Evolutionary conservation across 2,113 vertebrate genomes (phyloP).

Genomic region (Alexandromys fortis): DNA sequence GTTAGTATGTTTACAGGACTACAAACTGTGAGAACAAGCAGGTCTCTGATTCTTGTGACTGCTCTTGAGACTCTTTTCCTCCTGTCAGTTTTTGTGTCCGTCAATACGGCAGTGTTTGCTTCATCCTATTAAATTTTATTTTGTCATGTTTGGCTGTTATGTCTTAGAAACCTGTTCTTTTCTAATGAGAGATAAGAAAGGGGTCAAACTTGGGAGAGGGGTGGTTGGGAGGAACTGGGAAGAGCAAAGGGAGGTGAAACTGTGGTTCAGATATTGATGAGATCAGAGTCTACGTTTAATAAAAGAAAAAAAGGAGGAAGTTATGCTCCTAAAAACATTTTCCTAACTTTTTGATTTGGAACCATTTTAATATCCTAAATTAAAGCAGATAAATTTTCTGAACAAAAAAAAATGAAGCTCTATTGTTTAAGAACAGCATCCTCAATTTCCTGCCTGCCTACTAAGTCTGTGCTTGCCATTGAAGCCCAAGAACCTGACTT

Average conservation of each 20-base stretch:
- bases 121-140: not conserved
- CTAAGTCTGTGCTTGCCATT: not conserved
- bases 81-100: not conserved
- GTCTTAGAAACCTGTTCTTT: not conserved
- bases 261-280: not conserved
- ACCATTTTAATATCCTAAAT: not conserved
- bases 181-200: not conserved
- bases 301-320: not conserved
- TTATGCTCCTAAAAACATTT: not conserved
- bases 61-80: not conserved
- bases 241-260: no score
- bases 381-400: not conserved
- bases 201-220: not conserved
- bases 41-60: not conserved
- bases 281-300: not conserved
- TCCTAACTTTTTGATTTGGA: not conserved
- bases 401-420: not conserved
- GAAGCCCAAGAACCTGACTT: no score
- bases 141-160: not conserved
- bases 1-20: not conserved
- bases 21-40: not conserved
- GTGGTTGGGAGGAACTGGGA: not conserved
- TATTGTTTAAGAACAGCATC: not conserved
- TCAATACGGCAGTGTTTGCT: not conserved
- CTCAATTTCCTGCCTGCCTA: not conserved